Evolutionary conservation across 2,888 invertebrate genomes (phyloP).

Genomic region (Acleris emargana): DNA sequence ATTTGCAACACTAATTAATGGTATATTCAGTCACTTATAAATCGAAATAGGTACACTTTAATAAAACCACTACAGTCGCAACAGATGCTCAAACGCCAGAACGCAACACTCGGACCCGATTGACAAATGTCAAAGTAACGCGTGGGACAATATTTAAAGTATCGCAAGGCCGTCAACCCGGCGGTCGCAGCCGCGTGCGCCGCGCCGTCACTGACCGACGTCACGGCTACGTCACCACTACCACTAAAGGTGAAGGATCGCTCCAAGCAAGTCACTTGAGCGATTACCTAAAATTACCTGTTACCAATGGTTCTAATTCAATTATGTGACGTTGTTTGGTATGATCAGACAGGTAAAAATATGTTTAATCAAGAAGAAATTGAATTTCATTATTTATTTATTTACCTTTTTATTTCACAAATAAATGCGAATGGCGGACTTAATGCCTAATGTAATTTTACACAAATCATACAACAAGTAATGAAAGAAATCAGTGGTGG

Average conservation of each 20-base stretch:
- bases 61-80: not conserved
- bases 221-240: constrained; percentile 29
- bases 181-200: constrained; percentile 50
- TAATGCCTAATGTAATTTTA: too few relatives aligned
- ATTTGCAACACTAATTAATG: too few relatives aligned
- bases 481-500: too few relatives aligned
- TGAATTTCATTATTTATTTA: too few relatives aligned
- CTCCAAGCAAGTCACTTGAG: not conserved
- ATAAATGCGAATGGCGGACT: too few relatives aligned
- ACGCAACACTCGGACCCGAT: constrained; percentile 17
- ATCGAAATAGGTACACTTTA: not conserved
- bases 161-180: constrained; percentile 44
- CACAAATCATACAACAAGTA: too few relatives aligned
- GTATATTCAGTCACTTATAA: too few relatives aligned
- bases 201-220: constrained; percentile 28
- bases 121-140: constrained; percentile 38
- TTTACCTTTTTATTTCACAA: too few relatives aligned
- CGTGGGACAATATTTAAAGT: constrained; percentile 38
- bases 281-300: not conserved
- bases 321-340: too few relatives aligned
- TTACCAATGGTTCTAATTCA: not conserved
- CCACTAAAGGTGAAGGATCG: constrained; percentile 15
- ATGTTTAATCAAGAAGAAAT: too few relatives aligned
- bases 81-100: constrained; percentile 26
- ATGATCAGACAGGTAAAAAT: too few relatives aligned